A percentile compares a stretch with the other conserved stretches of the same genome.
These are phyloP conservation scores for Ecliptopera silaceata DNA, from an alignment of 2,888 invertebrate species.

Conservation along the genomic window DNA sequence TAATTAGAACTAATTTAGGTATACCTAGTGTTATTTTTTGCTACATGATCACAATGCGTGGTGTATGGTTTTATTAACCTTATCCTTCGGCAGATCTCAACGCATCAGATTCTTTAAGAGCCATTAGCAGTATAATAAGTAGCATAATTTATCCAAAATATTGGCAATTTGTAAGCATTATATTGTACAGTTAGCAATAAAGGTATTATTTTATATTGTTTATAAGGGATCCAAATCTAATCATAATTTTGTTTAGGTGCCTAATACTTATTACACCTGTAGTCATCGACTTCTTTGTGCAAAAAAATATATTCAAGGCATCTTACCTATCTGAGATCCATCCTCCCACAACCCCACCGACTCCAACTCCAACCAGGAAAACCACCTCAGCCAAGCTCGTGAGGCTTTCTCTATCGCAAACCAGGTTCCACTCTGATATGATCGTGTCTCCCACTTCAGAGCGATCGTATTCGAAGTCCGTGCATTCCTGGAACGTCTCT, in stretches of 20 bases:
- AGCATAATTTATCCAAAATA: too few relatives aligned
- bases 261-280: too few relatives aligned
- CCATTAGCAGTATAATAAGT: too few relatives aligned
- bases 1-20: conserved; percentile 5
- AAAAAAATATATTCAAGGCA: too few relatives aligned
- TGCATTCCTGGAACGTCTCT: conserved; percentile 76
- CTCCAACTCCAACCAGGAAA: conserved; percentile 89
- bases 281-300: too few relatives aligned
- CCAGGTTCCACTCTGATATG: conserved; percentile 89
- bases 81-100: neutral
- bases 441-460: conserved; percentile 85
- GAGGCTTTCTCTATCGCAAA: conserved; percentile 87
- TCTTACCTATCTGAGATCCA: conserved; percentile 88
- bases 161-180: too few relatives aligned
- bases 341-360: conserved; percentile 91
- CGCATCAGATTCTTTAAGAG: neutral
- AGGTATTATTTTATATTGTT: too few relatives aligned
- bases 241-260: too few relatives aligned
- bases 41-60: neutral
- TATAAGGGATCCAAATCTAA: too few relatives aligned
- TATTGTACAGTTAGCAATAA: too few relatives aligned
- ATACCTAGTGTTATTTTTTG: conserved; percentile 9
- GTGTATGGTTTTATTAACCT: conserved; percentile 11
- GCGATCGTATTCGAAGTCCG: conserved; percentile 84
- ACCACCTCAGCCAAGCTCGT: conserved; percentile 90